Base-by-base conservation (phyloP, 2,888 invertebrate genomes). In the Epinotia demarniana region DNA sequence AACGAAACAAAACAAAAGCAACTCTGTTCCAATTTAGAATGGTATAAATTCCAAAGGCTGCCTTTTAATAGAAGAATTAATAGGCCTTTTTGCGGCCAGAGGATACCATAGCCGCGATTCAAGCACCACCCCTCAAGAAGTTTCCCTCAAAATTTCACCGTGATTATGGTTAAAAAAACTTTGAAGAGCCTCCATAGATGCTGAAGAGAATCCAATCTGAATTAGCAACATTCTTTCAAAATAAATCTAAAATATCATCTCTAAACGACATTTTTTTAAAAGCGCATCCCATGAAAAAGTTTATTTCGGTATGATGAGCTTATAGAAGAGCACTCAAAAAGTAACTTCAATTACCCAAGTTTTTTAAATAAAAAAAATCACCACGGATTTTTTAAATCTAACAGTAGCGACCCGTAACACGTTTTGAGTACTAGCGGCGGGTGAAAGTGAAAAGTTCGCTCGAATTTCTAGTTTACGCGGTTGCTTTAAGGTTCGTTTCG, bases 341-440 rank as follows among this genome's bases (percentile, higher is more conserved):
- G 16, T 72, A 33, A 49, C 72, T 66, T 60, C 19, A 53, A 66
- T 73, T 73, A 60, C 60, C 66, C 72, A 73, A 66, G 60, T 67
- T 73, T 60, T 60, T 60, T 60, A 68, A 68, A 43, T 39, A 46
- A 72, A 63, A 71, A 64, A 67, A 67, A 60, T 8, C 46, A 66
- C 49, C 58, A 68, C 58, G 68, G 46, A 49, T 72, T 81, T 81
- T 83, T 84, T 85, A 82, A 84, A 78, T 77, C 80, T 80, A 71
- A 80, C 81, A 79, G 79, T 79, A 78, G 80, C 82, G 81, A 78
- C 80, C 81, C 81, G 80, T 82, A 80, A 81, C 81, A 80, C 80
- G 82, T 83, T 84, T 84, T 79, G 84, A 84, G 84, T 83, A 84
- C 82, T 82, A 81, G 81, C 80, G 77, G 81, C 78, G 82, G 78